phyloP scores from a whole-genome alignment of 2,888 invertebrate species.

The Drosophila buzzatii region DNA sequence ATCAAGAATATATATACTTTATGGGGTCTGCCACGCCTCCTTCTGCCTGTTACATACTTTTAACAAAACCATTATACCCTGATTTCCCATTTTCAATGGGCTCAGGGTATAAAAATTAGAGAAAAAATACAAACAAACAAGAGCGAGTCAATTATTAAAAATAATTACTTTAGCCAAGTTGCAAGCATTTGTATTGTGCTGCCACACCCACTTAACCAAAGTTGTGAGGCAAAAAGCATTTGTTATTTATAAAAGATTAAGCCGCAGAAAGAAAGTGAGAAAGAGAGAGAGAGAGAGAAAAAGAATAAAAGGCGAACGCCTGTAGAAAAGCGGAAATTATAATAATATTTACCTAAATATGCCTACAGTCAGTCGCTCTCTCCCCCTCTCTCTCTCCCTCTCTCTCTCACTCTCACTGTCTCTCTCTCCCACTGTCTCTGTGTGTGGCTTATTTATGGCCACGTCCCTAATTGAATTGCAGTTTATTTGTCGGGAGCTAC shows the following conservation, averaged over 20 bases:
- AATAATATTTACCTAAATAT: conserved; percentile 78
- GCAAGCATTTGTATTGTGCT: conserved; percentile 50
- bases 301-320: conserved; percentile 46
- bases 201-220: conserved; percentile 27
- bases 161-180: conserved; percentile 80
- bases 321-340: conserved; percentile 61
- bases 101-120: too few species aligned
- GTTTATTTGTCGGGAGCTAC: conserved; percentile 70
- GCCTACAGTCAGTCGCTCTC: conserved; percentile 38
- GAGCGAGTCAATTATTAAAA: conserved; percentile 79
- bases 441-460: conserved; percentile 71
- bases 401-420: background rate
- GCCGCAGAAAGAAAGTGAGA: conserved; percentile 37
- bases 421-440: background rate
- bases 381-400: background rate
- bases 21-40: too few species aligned
- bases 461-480: conserved; percentile 78
- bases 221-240: conserved; percentile 49
- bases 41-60: too few species aligned
- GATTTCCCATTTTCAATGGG: too few species aligned
- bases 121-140: conserved; percentile 47
- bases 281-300: background rate
- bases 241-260: conserved; percentile 74
- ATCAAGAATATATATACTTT: too few species aligned
- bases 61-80: too few species aligned